These are phyloP conservation scores for Agapostemon virescens DNA, from an alignment of 2,888 invertebrate species.

Conservation along the genomic window DNA sequence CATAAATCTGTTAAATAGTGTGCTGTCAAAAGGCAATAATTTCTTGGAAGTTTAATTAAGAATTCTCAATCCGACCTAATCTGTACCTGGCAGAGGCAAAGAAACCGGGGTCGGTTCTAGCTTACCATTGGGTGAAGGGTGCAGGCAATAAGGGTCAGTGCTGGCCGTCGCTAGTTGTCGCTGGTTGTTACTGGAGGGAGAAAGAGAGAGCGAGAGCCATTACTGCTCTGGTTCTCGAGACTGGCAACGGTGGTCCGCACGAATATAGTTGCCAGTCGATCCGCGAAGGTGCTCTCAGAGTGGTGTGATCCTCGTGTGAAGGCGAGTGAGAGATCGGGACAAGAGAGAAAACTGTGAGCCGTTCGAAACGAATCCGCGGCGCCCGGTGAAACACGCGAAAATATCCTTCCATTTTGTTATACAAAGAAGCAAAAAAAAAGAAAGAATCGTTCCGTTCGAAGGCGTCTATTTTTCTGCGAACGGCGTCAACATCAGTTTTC, in stretches of 20 bases:
- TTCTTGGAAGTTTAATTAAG: no score
- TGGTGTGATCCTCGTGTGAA: conserved; percentile 33
- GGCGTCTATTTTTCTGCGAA: no score
- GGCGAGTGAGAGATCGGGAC: conserved; percentile 10
- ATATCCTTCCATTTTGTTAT: background rate
- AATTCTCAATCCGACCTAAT: no score
- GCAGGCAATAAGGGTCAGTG: conserved; percentile 52
- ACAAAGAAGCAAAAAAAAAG: no score
- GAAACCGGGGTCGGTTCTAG: background rate
- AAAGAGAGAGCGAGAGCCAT: conserved; percentile 14
- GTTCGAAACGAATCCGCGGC: conserved; percentile 3
- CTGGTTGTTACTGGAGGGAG: conserved; percentile 49
- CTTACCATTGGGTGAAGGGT: conserved; percentile 48
- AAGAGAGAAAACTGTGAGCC: conserved; percentile 15
- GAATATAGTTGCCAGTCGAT: conserved; percentile 54
- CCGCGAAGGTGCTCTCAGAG: conserved; percentile 49
- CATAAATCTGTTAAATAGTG: no score
- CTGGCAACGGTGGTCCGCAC: conserved; percentile 30
- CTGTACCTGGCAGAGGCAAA: no score
- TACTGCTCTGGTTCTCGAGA: conserved; percentile 25
- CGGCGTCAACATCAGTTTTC: no score
- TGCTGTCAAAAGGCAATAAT: no score
- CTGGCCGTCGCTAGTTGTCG: conserved; percentile 62
- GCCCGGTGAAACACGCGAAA: conserved; percentile 12
- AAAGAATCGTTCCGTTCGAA: no score